Conservation (phyloP, 23 tunicate species). For the Styela plicata region DNA sequence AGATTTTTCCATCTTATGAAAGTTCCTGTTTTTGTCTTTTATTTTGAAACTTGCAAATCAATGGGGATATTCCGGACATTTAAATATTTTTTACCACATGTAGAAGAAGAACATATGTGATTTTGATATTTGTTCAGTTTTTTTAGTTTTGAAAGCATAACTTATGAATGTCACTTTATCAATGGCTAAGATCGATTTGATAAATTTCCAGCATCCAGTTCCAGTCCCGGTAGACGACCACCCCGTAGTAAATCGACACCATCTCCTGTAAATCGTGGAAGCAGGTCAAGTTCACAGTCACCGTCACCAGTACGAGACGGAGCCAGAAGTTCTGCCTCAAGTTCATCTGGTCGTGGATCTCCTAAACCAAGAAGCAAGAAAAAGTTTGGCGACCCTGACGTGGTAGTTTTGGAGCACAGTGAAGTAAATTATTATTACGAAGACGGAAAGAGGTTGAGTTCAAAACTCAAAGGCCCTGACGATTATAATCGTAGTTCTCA, state of each 20-base stretch:
- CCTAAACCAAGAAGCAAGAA: conserved; percentile 1
- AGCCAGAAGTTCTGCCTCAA: not conserved
- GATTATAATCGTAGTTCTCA: not conserved
- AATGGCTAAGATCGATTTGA: too few species aligned
- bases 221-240: conserved; percentile 6
- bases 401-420: conserved; percentile 27
- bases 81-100: too few species aligned
- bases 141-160: too few species aligned
- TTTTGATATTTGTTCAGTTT: too few species aligned
- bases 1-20: too few species aligned
- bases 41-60: too few species aligned
- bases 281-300: conserved; percentile 14
- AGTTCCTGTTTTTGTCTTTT: too few species aligned
- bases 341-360: conserved; percentile 12
- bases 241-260: conserved; percentile 28
- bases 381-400: conserved; percentile 33
- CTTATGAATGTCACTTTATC: too few species aligned
- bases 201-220: conserved; percentile 23
- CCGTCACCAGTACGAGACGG: conserved; percentile 11
- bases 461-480: conserved; percentile 7
- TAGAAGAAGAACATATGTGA: too few species aligned
- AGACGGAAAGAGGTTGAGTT: conserved; percentile 1
- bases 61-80: too few species aligned
- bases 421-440: conserved; percentile 35
- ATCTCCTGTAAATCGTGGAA: conserved; percentile 13